Conservation (phyloP, 1,140 invertebrate genomes). For the Tigriopus japonicus region DNA sequence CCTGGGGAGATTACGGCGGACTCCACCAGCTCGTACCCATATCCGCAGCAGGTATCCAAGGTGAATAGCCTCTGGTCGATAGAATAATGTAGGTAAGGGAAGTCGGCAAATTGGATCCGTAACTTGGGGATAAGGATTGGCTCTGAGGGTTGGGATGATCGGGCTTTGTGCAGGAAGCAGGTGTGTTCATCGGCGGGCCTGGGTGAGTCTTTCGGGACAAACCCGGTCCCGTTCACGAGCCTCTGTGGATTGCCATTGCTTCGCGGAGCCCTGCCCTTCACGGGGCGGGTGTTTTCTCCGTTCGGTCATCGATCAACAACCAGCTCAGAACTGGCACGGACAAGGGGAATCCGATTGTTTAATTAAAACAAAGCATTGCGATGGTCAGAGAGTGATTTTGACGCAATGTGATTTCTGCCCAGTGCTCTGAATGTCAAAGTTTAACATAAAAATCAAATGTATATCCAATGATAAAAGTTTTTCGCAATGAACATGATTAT, state of each 20-base stretch:
- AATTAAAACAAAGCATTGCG: constrained; percentile 37
- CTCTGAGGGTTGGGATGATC: constrained; percentile 46
- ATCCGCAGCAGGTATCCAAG: constrained; percentile 72
- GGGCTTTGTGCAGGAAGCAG: constrained; percentile 33
- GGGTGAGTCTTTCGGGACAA: constrained; percentile 21
- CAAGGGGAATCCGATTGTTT: too few species aligned
- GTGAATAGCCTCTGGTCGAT: constrained; percentile 70
- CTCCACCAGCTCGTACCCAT: constrained; percentile 44
- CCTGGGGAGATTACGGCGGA: constrained; percentile 46
- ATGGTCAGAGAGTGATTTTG: constrained; percentile 28
- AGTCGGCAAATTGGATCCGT: constrained; percentile 62
- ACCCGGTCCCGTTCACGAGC: constrained; percentile 10
- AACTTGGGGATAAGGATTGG: constrained; percentile 58
- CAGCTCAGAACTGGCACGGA: too few species aligned
- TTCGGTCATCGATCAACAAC: too few species aligned
- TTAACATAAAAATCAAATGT: too few species aligned
- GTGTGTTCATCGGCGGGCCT: constrained; percentile 24
- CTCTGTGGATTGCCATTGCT: constrained; percentile 16
- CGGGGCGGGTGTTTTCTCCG: too few species aligned
- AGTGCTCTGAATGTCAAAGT: constrained; percentile 41
- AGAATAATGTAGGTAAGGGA: constrained; percentile 74
- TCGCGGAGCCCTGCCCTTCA: constrained; percentile 31
- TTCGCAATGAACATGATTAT: too few species aligned
- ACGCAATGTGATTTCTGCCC: constrained; percentile 48
- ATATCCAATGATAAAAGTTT: too few species aligned